Evolutionary conservation across 1,140 invertebrate genomes (phyloP).

Genomic region (Hylaeus volcanicus): DNA sequence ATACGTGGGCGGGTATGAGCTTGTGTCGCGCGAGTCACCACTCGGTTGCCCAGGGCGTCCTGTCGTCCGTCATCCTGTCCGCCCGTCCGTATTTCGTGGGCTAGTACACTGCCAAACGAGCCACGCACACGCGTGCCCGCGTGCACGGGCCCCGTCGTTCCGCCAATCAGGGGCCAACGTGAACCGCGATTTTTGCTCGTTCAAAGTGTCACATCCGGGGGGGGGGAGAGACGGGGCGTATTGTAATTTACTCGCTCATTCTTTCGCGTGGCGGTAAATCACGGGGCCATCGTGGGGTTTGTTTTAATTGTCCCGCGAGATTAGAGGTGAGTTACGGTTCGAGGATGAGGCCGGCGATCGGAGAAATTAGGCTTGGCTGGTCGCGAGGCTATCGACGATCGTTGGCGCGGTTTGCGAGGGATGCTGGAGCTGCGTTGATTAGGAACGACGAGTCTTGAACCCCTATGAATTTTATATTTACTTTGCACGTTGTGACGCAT

Average conservation of each 20-base stretch:
- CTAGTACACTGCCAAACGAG: slow-evolving; percentile 37
- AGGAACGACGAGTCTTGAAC: too few species aligned
- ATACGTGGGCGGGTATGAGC: slow-evolving; percentile 73
- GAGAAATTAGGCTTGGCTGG: not conserved
- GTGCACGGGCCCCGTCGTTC: slow-evolving; percentile 14
- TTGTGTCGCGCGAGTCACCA: slow-evolving; percentile 76
- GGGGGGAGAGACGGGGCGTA: slow-evolving; percentile 13
- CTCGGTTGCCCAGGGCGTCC: slow-evolving; percentile 74
- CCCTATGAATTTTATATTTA: too few species aligned
- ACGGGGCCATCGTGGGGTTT: not conserved
- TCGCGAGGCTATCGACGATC: too few species aligned
- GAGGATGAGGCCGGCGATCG: not conserved
- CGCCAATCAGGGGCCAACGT: slow-evolving; percentile 51
- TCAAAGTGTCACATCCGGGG: slow-evolving; percentile 42
- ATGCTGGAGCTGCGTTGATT: too few species aligned
- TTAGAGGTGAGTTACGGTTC: not conserved
- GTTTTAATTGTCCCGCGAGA: slow-evolving; percentile 24
- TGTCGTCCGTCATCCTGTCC: slow-evolving; percentile 78
- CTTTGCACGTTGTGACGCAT: too few species aligned
- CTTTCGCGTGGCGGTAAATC: slow-evolving; percentile 15
- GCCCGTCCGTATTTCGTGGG: slow-evolving; percentile 74
- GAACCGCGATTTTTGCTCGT: slow-evolving; percentile 41
- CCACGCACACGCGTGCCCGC: slow-evolving; percentile 2
- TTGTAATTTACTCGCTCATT: slow-evolving; percentile 50
- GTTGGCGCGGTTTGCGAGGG: too few species aligned